Base-by-base conservation (phyloP, 1,140 invertebrate genomes). In the Panagrolaimus sp. region DNA sequence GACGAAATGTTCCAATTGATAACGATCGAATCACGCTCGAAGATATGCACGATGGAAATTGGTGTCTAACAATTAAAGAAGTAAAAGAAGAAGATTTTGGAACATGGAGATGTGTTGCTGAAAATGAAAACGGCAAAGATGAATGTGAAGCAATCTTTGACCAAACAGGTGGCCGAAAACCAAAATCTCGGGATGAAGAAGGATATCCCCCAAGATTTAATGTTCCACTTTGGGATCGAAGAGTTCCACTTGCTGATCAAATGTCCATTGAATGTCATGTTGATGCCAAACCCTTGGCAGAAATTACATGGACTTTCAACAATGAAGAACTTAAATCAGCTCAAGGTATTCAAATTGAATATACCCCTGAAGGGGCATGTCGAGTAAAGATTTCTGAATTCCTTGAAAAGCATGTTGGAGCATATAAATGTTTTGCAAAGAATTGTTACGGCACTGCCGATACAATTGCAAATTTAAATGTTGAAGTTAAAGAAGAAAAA, bases 381-480 rank as follows among this genome's bases (percentile, higher is more conserved):
- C 92, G 96, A 83, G 78, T 99, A 21, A 88, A 94, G 8, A 94
- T 98, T 72, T 87, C 89, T 0, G 88, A 92, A 73, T 92, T 96
- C 0, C 88, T 87, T 65, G 92, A 94, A 48, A 86, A 90, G 24
- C 92, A 95, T 84, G 90, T 90, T n/a, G 95, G 95, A 24, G 87
- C 89, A 65, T 98, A 96, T 84, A 93, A 94, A 84, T 94, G 93
- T 28, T 88, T 92, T 1, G 94, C 93, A 2, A 89, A 87, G 17
- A 98, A 98, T 84, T 91, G 94, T 78, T 90, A 94, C 82, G 95
- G 95, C 0, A 89, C 91, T 78, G 86, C 86, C 5, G 87, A 90
- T 15, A 93, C 94, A 80, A 86, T 89, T 15, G 90, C 96, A 3
- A 87, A 88, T 15, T 84, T 97, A 3, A 88, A 91, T 80, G 89